Evolutionary conservation across 2,113 vertebrate genomes (phyloP).

Genomic region (Aleadryas rufinucha): DNA sequence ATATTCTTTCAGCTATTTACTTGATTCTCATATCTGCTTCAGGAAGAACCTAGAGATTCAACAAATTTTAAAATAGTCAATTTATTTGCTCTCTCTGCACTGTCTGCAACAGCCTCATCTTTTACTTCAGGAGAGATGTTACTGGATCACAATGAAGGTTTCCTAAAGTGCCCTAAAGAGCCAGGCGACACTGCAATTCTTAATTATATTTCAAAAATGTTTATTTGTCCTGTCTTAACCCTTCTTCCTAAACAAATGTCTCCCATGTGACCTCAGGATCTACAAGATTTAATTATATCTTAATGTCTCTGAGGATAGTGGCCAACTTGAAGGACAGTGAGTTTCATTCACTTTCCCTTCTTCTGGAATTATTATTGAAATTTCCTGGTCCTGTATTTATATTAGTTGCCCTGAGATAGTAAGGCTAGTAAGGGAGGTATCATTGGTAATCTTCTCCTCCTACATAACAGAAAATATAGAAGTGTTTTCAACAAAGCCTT

Average conservation of each 20-base stretch:
- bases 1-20: not conserved
- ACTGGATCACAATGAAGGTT: not conserved
- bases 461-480: not conserved
- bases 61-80: not conserved
- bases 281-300: not conserved
- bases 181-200: not conserved
- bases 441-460: not conserved
- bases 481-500: not conserved
- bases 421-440: not conserved
- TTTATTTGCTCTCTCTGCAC: not conserved
- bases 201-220: not conserved
- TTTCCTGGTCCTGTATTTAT: not conserved
- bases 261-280: not conserved
- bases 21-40: not conserved
- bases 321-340: not conserved
- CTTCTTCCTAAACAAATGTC: not conserved
- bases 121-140: not conserved
- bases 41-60: not conserved
- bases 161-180: not conserved
- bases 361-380: not conserved
- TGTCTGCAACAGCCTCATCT: not conserved
- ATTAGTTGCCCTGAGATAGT: not conserved
- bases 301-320: not conserved
- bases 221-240: not conserved
- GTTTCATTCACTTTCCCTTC: not conserved